These are phyloP conservation scores for Alethe diademata DNA, from an alignment of 2,113 vertebrate genomes.

Conservation along the genomic window DNA sequence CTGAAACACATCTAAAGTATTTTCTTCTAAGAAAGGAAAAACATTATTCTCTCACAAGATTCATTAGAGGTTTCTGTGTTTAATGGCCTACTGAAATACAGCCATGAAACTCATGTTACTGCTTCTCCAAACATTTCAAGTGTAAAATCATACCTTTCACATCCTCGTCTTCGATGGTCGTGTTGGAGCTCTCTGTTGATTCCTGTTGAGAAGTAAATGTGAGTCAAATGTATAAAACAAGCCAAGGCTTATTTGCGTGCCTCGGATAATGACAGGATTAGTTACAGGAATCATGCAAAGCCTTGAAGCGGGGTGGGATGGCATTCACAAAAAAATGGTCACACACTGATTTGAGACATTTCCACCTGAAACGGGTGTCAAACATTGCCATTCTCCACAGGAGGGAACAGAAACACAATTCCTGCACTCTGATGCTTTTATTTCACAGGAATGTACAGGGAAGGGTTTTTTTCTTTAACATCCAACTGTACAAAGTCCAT, in stretches of 20 bases:
- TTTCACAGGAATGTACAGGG: constrained; percentile 17
- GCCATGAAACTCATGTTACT: background rate
- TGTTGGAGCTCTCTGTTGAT: constrained; percentile 95
- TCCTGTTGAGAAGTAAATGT: constrained; percentile 81
- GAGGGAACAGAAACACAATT: constrained; percentile 8
- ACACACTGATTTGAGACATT: constrained; percentile 14
- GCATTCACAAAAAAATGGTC: constrained; percentile 70
- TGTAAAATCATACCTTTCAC: constrained; percentile 87
- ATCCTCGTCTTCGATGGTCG: constrained; percentile 97
- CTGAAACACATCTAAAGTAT: background rate
- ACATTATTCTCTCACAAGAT: fast-evolving
- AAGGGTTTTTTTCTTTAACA: background rate
- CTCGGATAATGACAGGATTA: background rate
- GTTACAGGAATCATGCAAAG: constrained; percentile 73
- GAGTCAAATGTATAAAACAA: background rate
- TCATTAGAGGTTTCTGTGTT: background rate
- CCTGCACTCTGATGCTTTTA: background rate
- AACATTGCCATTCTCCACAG: background rate
- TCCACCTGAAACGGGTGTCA: constrained; percentile 31
- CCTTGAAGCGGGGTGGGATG: constrained; percentile 60
- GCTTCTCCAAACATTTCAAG: background rate
- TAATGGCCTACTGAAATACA: background rate
- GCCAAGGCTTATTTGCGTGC: background rate
- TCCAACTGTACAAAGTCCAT: background rate
- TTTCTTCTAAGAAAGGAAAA: background rate